Conservation (phyloP, 2,113 vertebrate genomes). For the Glaucidium brasilianum region DNA sequence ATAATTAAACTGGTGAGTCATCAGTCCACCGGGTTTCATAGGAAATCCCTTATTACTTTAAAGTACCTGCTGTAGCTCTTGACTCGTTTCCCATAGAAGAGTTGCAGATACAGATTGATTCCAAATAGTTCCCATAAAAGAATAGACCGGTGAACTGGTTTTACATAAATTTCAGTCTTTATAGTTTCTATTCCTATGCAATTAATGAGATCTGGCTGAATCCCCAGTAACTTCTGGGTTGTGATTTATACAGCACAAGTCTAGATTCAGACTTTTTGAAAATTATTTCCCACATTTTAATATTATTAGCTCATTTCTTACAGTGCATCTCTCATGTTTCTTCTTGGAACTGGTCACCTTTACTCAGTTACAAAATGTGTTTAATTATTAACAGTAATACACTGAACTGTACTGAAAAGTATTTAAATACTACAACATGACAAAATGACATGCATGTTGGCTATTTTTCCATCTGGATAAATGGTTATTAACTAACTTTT, state of each 20-base stretch:
- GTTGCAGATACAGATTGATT: conserved; percentile 35
- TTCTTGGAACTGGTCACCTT: conserved; percentile 14
- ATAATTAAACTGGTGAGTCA: conserved; percentile 53
- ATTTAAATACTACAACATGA: neutral
- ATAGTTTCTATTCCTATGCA: conserved; percentile 29
- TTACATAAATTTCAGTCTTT: conserved; percentile 51
- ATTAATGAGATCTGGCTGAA: conserved; percentile 64
- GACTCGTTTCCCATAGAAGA: conserved; percentile 35
- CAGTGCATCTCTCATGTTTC: neutral
- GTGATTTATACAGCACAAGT: conserved; percentile 59
- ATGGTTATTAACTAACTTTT: neutral
- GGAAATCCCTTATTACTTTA: conserved; percentile 55
- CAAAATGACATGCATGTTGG: neutral
- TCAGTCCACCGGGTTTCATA: conserved; percentile 4
- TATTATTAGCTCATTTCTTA: conserved; percentile 40
- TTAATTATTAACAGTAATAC: conserved; percentile 23
- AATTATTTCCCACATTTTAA: conserved; percentile 50
- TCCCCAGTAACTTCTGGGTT: neutral
- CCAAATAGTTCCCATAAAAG: conserved; percentile 53
- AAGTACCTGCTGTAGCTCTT: conserved; percentile 18
- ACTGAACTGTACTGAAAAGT: neutral
- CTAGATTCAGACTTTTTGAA: neutral
- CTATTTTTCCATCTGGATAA: neutral
- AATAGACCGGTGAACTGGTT: conserved; percentile 29
- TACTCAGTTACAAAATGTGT: neutral